Evolutionary conservation across 1,140 invertebrate genomes (phyloP).

Genomic region (Pseudomyrmex dendroicus): DNA sequence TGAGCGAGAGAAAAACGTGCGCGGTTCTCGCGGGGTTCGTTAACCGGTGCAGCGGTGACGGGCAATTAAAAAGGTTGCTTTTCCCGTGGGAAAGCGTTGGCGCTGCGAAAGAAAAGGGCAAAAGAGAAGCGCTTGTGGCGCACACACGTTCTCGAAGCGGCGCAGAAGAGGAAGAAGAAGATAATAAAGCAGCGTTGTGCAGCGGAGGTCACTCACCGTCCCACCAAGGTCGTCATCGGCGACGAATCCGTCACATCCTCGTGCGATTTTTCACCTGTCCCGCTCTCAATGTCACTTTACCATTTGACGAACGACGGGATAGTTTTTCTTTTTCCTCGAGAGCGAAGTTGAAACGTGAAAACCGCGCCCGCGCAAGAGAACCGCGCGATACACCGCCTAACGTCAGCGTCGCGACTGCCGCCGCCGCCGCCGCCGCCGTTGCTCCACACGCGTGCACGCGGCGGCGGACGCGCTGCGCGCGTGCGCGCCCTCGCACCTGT

Average conservation of each 20-base stretch:
- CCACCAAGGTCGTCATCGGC: constrained; percentile 62
- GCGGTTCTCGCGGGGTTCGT: constrained; percentile 34
- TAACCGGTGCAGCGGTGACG: constrained; percentile 56
- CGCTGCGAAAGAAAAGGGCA: neutral
- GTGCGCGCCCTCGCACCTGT: constrained; percentile 47
- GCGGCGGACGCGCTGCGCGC: neutral
- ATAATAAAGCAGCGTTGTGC: neutral
- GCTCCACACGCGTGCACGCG: constrained; percentile 44
- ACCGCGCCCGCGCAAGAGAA: constrained; percentile 1
- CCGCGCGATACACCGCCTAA: constrained; percentile 61
- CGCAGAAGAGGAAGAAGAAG: constrained; percentile 26
- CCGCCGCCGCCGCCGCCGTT: constrained; percentile 10
- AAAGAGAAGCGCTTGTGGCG: neutral
- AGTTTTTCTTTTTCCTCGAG: no score
- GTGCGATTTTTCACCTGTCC: constrained; percentile 12
- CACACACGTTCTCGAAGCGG: constrained; percentile 25
- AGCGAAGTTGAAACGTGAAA: no score
- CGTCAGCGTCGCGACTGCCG: constrained; percentile 71
- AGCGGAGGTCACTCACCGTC: constrained; percentile 71
- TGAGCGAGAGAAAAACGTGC: neutral
- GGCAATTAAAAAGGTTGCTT: constrained; percentile 73
- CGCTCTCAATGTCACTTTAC: no score
- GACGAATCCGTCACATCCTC: constrained; percentile 62
- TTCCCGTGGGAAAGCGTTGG: constrained; percentile 75
- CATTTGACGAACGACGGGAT: no score